Percentiles rank a stretch among this genome's conserved stretches.
These are phyloP conservation scores for Oceanodroma leucorhoa DNA, from an alignment of 2,797 vertebrate species.

Conservation along the genomic window DNA sequence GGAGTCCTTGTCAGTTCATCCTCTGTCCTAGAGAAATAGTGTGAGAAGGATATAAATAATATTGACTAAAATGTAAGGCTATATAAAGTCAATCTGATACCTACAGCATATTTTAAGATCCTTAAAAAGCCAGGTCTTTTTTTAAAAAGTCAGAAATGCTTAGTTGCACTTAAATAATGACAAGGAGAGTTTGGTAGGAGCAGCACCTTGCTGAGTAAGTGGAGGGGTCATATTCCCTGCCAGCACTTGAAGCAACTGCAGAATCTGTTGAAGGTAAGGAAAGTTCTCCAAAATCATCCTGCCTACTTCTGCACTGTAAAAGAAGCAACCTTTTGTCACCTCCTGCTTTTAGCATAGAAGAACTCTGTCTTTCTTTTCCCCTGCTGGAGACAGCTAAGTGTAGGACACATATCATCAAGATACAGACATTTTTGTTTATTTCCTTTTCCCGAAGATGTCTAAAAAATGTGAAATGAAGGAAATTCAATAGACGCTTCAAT, in stretches of 20 bases:
- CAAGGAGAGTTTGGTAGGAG: background rate
- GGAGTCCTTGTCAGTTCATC: background rate
- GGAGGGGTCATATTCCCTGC: background rate
- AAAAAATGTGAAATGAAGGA: background rate
- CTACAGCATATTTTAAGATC: background rate
- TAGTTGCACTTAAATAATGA: background rate
- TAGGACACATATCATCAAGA: background rate
- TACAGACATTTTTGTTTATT: background rate
- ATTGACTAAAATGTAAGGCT: background rate
- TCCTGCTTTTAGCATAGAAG: background rate
- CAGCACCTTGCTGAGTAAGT: background rate
- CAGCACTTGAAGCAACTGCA: background rate
- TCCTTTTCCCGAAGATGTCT: background rate
- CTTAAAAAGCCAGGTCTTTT: background rate
- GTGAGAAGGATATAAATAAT: background rate
- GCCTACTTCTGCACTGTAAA: background rate
- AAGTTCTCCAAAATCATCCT: background rate
- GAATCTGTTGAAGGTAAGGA: background rate
- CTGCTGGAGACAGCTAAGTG: background rate
- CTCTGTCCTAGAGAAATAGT: background rate
- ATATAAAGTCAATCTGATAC: background rate
- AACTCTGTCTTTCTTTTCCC: accelerated
- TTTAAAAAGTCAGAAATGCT: background rate
- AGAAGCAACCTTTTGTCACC: background rate
- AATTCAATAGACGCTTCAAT: background rate